A percentile compares a stretch with the other conserved stretches of the same genome.
phyloP scores from a whole-genome alignment of 1,140 invertebrate species.

The Charaxes varanes region DNA sequence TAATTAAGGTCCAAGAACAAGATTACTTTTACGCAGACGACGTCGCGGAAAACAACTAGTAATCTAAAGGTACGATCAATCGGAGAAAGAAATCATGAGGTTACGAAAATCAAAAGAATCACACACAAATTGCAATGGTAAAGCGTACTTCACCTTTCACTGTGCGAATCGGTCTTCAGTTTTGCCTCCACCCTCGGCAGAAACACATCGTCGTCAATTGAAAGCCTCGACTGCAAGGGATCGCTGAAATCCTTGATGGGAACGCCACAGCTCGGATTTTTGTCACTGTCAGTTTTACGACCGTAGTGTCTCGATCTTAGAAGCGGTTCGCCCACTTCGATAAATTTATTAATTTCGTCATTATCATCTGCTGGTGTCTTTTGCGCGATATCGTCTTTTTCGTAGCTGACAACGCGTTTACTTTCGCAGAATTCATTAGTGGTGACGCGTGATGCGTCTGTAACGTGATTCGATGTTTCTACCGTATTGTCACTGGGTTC shows the following conservation, averaged over 20 bases:
- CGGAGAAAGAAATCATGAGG: too few relatives aligned
- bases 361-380: slow-evolving; percentile 8
- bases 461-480: slow-evolving; percentile 6
- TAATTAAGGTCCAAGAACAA: too few relatives aligned
- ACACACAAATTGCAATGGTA: slow-evolving; percentile 6
- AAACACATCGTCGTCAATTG: slow-evolving; percentile 75
- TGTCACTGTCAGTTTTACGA: slow-evolving; percentile 56
- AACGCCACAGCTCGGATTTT: slow-evolving; percentile 62
- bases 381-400: background rate
- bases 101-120: too few relatives aligned
- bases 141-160: slow-evolving; percentile 41
- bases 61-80: too few relatives aligned
- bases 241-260: slow-evolving; percentile 81
- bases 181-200: slow-evolving; percentile 48
- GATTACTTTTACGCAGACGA: too few relatives aligned
- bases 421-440: slow-evolving; percentile 4
- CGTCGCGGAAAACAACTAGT: too few relatives aligned
- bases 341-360: slow-evolving; percentile 6
- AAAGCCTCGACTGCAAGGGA: slow-evolving; percentile 81
- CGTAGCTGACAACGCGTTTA: slow-evolving; percentile 1
- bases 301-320: slow-evolving; percentile 28
- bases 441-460: slow-evolving; percentile 11
- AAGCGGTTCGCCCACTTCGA: slow-evolving; percentile 30
- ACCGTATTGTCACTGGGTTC: slow-evolving; percentile 1
- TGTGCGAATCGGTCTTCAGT: slow-evolving; percentile 50